Conservation (phyloP, 2,113 vertebrate species). For the Amia ocellicauda region DNA sequence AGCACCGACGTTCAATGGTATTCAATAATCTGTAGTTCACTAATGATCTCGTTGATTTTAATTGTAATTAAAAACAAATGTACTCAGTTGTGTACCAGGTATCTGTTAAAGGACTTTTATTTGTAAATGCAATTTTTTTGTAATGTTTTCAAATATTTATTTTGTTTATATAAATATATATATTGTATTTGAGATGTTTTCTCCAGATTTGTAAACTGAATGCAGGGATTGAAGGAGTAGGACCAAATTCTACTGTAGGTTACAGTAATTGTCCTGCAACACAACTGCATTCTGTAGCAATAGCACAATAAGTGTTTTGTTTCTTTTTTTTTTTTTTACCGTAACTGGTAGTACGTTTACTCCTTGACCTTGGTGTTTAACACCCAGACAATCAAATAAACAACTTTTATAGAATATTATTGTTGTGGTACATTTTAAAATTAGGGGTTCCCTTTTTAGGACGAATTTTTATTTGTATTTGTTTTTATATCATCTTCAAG, state of each 20-base stretch:
- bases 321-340: constrained; percentile 26
- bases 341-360: constrained; percentile 23
- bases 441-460: constrained; percentile 19
- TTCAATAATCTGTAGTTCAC: constrained; percentile 10
- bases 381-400: constrained; percentile 37
- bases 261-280: constrained; percentile 23
- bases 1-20: not conserved
- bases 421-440: constrained; percentile 28
- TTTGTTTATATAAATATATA: constrained; percentile 9
- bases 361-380: constrained; percentile 23
- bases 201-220: constrained; percentile 30
- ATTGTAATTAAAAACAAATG: constrained; percentile 19
- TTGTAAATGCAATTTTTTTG: constrained; percentile 18
- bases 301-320: constrained; percentile 6
- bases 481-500: no score
- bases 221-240: constrained; percentile 11
- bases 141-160: constrained; percentile 6
- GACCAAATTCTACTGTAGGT: constrained; percentile 28
- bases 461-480: no score
- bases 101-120: constrained; percentile 18
- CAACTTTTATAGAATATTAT: constrained; percentile 28
- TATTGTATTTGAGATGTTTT: constrained; percentile 19
- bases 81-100: constrained; percentile 13
- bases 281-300: constrained; percentile 14
- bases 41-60: constrained; percentile 23